Percentiles rank a stretch among this genome's conserved stretches.
Conservation (phyloP, 1,140 invertebrate genomes). For the Leptinotarsa defecta region DNA sequence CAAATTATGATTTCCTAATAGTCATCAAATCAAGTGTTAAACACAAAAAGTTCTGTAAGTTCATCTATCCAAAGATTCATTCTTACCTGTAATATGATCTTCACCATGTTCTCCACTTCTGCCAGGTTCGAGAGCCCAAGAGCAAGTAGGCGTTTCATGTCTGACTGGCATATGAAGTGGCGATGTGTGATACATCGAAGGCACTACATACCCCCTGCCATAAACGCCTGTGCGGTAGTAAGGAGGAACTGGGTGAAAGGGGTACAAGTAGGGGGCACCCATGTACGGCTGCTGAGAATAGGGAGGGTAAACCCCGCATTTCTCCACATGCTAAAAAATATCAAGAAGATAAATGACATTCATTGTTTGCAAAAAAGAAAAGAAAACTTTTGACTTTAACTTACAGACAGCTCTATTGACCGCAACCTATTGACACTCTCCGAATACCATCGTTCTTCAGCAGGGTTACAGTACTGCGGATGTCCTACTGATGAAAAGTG, state of each 20-base stretch:
- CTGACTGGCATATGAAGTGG: constrained; percentile 42
- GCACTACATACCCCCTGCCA: constrained; percentile 44
- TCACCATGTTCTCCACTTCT: constrained; percentile 44
- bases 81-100: constrained; percentile 49
- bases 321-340: constrained; percentile 50
- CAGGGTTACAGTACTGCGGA: constrained; percentile 41
- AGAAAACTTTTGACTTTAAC: constrained; percentile 27
- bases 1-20: too few relatives aligned
- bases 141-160: constrained; percentile 48
- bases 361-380: constrained; percentile 18
- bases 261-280: constrained; percentile 45
- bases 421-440: constrained; percentile 53
- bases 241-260: constrained; percentile 46
- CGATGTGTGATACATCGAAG: constrained; percentile 46
- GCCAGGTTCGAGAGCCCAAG: constrained; percentile 42
- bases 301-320: constrained; percentile 45
- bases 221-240: constrained; percentile 47
- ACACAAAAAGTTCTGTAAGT: too few relatives aligned
- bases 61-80: not conserved
- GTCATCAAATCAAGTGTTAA: too few relatives aligned
- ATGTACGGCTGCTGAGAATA: constrained; percentile 45
- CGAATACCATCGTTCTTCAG: constrained; percentile 53
- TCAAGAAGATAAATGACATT: not conserved
- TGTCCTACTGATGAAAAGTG: constrained; percentile 46
- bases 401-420: constrained; percentile 54